Conservation (phyloP, 2,113 vertebrate genomes). For the Theristicus caerulescens region DNA sequence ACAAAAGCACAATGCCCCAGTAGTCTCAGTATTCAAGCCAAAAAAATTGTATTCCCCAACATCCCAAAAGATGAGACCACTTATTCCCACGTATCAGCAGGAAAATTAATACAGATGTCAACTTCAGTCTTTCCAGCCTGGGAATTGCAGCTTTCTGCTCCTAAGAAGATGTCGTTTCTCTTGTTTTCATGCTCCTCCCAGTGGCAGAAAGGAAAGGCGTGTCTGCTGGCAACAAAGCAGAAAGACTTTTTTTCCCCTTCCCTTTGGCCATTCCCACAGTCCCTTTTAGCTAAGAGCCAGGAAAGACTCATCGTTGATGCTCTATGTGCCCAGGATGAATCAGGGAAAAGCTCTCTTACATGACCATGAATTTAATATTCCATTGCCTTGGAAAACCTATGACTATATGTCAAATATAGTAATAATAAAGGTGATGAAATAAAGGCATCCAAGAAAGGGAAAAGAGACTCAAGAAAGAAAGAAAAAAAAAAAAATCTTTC, state of each 20-base stretch:
- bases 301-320: neutral
- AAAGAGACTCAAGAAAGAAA: neutral
- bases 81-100: neutral
- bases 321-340: neutral
- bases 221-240: neutral
- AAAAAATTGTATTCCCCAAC: neutral
- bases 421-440: neutral
- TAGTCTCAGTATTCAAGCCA: neutral
- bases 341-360: neutral
- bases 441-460: neutral
- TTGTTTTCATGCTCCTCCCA: conserved; percentile 48
- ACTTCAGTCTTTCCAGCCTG: neutral
- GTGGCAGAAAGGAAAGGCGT: conserved; percentile 5
- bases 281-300: neutral
- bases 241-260: neutral
- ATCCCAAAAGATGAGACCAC: neutral
- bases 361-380: neutral
- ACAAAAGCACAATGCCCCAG: neutral
- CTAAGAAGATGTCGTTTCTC: neutral
- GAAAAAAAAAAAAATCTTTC: neutral
- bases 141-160: neutral
- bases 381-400: neutral
- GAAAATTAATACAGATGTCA: neutral
- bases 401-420: neutral
- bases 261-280: neutral